Evolutionary conservation across 2,113 vertebrate genomes (phyloP), one percentile per base, ranked within the genome.

Genomic region (Paralichthys olivaceus): DNA sequence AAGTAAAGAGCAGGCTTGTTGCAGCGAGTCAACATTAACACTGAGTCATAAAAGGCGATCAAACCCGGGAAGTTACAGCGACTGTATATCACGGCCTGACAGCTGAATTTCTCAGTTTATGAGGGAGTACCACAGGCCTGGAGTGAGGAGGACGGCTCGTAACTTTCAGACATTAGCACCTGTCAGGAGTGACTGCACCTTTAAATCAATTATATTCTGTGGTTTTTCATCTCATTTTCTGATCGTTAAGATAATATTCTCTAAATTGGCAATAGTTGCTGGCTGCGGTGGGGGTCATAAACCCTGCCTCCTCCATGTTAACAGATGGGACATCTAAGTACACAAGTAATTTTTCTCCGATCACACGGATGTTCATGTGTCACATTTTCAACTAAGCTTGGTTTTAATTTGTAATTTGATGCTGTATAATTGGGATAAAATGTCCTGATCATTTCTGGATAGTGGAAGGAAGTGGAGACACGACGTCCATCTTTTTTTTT

Each of bases 41-140:
- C 43, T 3, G 1, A 13, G 12, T 69, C 64, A 17, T 79, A 62
- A 80, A 88, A 13, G 65, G 69, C 67, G 80, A 79, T 58, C 62
- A 73, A 58, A 67, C 59, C 77, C 75, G 80, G 75, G 67, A 81
- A 69, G 65, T 54, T 11, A 47, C 59, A 64, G 55, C 19, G 28
- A 67, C 61, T 53, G 32, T 64, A 47, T 15, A 11, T 77, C 57
- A 54, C 26, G 19, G 37, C 74, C 26, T 7, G 70, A 34, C 82
- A 25, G 60, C 17, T 7, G 47, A 8, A 74, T 61, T 15, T 85
- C 56, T 57, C 64, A 26, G 64, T 79, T 84, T 45, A 78, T 28
- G 71, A 73, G 34, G 23, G 47, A 20, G 61, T 53, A 58, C n/a
- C 40, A 26, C 61, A 25, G 20, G 1, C 26, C 60, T 17, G 65